phyloP scores from a whole-genome alignment of 2,888 invertebrate genomes.

The Lasioglossum lativentre region DNA sequence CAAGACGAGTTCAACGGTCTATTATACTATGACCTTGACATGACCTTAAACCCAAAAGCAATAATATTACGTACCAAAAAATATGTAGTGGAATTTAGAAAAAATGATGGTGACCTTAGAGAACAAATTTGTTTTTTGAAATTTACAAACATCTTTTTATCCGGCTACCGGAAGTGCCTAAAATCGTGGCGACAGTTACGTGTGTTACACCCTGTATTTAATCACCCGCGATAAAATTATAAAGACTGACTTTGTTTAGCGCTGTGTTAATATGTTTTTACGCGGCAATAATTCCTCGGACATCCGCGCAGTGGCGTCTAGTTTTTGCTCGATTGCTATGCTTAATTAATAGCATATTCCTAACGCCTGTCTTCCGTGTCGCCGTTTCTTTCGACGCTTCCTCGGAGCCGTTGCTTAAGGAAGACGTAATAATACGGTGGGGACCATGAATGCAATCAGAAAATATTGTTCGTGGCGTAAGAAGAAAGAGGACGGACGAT shows the following conservation, averaged over 20 bases:
- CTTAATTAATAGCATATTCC: slow-evolving; percentile 31
- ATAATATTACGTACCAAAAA: too few species aligned
- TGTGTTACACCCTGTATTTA: too few species aligned
- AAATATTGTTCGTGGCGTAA: slow-evolving; percentile 1
- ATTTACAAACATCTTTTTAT: too few species aligned
- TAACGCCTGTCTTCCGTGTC: slow-evolving; percentile 10
- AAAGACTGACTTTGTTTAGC: background rate
- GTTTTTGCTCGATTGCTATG: background rate
- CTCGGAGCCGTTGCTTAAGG: background rate
- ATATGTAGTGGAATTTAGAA: too few species aligned
- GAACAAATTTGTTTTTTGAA: too few species aligned
- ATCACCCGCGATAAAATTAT: background rate
- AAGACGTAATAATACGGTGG: background rate
- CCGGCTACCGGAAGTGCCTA: too few species aligned
- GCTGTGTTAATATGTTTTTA: background rate
- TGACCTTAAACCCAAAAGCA: too few species aligned
- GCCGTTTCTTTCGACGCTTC: slow-evolving; percentile 21
- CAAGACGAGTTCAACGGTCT: too few species aligned
- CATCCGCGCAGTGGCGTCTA: background rate
- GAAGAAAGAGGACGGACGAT: background rate
- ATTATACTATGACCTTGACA: too few species aligned
- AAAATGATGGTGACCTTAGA: too few species aligned
- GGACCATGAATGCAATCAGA: slow-evolving; percentile 1
- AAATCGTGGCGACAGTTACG: too few species aligned
- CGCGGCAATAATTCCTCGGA: background rate